Percentiles rank a stretch among this genome's conserved stretches.
phyloP scores from a whole-genome alignment of 2,113 vertebrate genomes.

The Phainopepla nitens region DNA sequence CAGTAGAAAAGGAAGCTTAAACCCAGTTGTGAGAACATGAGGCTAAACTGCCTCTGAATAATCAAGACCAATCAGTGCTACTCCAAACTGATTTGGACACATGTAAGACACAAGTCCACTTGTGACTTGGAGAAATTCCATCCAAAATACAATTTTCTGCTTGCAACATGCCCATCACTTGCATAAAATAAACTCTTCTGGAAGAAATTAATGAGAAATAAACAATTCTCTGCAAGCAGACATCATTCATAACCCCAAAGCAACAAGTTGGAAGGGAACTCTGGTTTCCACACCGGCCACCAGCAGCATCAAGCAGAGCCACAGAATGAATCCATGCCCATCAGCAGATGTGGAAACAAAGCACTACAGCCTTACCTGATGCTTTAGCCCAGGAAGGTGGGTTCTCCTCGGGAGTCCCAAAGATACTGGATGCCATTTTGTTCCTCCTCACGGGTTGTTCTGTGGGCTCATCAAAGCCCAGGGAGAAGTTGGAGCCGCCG shows the following conservation, averaged over 20 bases:
- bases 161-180: background rate
- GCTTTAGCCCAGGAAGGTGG: conserved; percentile 75
- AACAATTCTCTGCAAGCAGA: background rate
- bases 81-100: background rate
- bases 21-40: background rate
- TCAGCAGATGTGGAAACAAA: background rate
- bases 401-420: conserved; percentile 89
- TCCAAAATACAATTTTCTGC: background rate
- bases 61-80: background rate
- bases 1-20: background rate
- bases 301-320: background rate
- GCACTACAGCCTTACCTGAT: background rate
- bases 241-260: background rate
- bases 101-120: background rate
- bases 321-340: accelerated
- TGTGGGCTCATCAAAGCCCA: conserved; percentile 86
- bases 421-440: conserved; percentile 95
- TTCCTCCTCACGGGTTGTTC: conserved; percentile 80
- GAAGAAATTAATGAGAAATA: background rate
- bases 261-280: accelerated
- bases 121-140: background rate
- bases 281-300: background rate
- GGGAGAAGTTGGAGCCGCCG: conserved; percentile 90
- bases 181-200: background rate
- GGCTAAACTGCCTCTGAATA: background rate